Conservation (phyloP, 2,888 invertebrate genomes). For the Eupithecia subumbrata region DNA sequence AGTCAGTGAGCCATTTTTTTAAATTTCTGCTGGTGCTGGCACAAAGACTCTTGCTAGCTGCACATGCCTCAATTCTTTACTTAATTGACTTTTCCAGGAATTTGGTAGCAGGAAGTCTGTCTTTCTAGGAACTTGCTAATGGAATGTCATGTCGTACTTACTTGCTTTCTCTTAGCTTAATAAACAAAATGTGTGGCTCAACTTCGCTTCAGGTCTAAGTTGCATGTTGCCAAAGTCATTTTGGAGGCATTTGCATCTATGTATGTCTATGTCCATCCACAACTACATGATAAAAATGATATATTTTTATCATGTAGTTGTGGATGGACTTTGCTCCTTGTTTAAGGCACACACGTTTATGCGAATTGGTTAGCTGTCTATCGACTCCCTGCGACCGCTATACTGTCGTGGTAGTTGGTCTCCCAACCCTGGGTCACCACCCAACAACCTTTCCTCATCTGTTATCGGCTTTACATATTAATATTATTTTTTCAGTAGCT, state of each 20-base stretch:
- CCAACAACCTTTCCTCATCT: background rate
- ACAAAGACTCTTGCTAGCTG: background rate
- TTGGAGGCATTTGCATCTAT: no score
- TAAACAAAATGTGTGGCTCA: background rate
- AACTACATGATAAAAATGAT: no score
- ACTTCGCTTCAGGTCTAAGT: background rate
- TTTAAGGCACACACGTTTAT: background rate
- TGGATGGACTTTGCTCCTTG: background rate
- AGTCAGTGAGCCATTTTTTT: constrained; percentile 11
- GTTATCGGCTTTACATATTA: background rate
- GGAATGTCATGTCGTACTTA: background rate
- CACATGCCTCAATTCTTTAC: background rate
- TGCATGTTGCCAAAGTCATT: no score
- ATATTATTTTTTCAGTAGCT: constrained; percentile 50
- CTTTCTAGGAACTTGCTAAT: background rate
- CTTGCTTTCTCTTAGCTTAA: background rate
- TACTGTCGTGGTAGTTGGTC: background rate
- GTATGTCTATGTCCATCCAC: no score
- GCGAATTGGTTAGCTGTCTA: no score
- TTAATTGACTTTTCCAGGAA: background rate
- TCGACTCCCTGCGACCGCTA: background rate
- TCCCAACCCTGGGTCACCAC: background rate
- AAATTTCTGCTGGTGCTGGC: background rate
- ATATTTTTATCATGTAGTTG: no score
- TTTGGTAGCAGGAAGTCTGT: background rate